Evolutionary conservation across 2,888 invertebrate genomes (phyloP).

Genomic region (Aphidius colemani): DNA sequence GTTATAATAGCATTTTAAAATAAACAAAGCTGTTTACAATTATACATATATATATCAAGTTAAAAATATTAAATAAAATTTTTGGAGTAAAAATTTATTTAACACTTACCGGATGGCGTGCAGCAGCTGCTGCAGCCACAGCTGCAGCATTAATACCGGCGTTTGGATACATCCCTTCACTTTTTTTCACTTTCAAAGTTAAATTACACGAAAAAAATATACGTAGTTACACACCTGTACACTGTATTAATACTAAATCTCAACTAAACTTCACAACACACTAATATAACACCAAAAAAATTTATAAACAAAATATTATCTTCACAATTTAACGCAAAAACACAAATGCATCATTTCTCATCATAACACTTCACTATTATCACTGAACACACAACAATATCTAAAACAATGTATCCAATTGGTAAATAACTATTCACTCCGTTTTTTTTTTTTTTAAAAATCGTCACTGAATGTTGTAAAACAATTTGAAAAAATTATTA

Average conservation of each 20-base stretch:
- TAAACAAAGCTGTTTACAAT: too few relatives aligned
- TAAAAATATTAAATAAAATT: too few relatives aligned
- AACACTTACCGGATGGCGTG: slow-evolving; percentile 56
- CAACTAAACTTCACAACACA: slow-evolving; percentile 28
- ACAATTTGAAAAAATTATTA: neutral
- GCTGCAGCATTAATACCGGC: slow-evolving; percentile 58
- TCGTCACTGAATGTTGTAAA: neutral
- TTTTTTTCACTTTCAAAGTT: slow-evolving; percentile 16
- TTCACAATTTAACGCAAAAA: slow-evolving; percentile 11
- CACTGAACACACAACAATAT: slow-evolving; percentile 1
- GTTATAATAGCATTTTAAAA: too few relatives aligned
- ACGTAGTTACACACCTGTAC: neutral
- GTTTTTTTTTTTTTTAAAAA: too few relatives aligned
- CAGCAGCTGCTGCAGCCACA: slow-evolving; percentile 58
- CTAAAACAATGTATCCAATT: neutral
- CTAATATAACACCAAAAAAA: slow-evolving; percentile 20
- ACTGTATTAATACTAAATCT: neutral
- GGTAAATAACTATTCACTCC: neutral
- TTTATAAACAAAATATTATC: slow-evolving; percentile 7
- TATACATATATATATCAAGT: too few relatives aligned
- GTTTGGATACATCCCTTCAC: slow-evolving; percentile 52
- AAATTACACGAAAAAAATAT: neutral
- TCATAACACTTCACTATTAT: slow-evolving; percentile 15
- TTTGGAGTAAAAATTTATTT: neutral
- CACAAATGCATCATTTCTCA: slow-evolving; percentile 11